Base-by-base conservation (phyloP, 2,797 vertebrate species). In the Kryptopterus vitreolus region DNA sequence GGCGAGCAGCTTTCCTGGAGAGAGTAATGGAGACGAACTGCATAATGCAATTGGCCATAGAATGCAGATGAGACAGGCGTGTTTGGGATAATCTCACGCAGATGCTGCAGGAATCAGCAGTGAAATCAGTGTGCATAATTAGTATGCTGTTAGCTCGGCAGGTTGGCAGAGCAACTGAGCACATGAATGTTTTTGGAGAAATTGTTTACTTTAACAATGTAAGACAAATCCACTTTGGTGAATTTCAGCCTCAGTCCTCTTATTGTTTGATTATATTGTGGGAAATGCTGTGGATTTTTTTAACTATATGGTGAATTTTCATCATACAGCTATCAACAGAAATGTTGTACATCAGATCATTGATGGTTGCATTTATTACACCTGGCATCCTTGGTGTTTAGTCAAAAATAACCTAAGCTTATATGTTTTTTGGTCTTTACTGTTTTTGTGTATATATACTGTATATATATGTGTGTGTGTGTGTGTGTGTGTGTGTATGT, bases 121-220 rank as follows among this genome's bases (percentile, higher is more conserved):
- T 82, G 70, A 74, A 78, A 75, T 82, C 61, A 78, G 70, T 74
- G 52, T 58, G 68, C 31, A 61, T 78, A 82, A 78, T 78, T 78
- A 74, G 53, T 43, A 52, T n/a, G 70, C 43, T 82, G 76, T 78
- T 78, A 43, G 76, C 76, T n/a, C 43, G 24, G 53, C 53, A 68
- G 53, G 75, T 78, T 52, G 69, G 69, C 29, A 24, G 70, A 50
- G 26, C n/a, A 71, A 66, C 29, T 22, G 13, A 57, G 69, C 22
- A 35, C 22, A 61, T 71, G 10, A 53, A 71, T 33, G 48, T 33
- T 31, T n/a, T 71, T 33, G 10, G 18, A 10, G 20, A 71, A 71
- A 22, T 31, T n/a, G 0, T 71, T 71, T 71, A 53, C 48, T 71
- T 53, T 24, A 68, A 24, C 65, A 16, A n/a, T 18, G 6, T 24